Evolutionary conservation across 2,797 vertebrate genomes (phyloP).

Genomic region (Pseudochaenichthys georgianus): DNA sequence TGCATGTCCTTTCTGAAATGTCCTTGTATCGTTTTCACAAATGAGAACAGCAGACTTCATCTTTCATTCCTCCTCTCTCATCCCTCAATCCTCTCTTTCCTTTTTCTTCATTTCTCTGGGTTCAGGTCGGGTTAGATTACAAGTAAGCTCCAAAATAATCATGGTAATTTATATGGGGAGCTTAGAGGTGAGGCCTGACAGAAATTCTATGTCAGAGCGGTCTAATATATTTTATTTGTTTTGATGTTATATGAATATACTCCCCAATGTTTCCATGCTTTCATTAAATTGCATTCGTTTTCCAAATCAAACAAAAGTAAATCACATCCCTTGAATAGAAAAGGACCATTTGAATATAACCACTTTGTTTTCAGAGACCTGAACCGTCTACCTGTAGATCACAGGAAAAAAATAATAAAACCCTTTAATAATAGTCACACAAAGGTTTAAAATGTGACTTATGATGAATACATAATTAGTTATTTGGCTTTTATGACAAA

Average conservation of each 20-base stretch:
- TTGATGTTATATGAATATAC: constrained; percentile 20
- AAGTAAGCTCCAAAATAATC: constrained; percentile 56
- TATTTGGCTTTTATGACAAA: constrained; percentile 33
- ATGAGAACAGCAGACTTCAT: constrained; percentile 61
- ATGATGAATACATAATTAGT: constrained; percentile 36
- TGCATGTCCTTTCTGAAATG: constrained; percentile 5
- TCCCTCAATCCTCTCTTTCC: constrained; percentile 25
- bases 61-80: constrained; percentile 34
- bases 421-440: constrained; percentile 1
- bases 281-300: neutral
- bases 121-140: constrained; percentile 49
- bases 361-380: neutral
- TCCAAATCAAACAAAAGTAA: constrained; percentile 13
- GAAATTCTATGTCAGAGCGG: constrained; percentile 28
- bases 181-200: constrained; percentile 11
- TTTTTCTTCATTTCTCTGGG: constrained; percentile 40
- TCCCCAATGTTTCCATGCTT: neutral
- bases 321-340: neutral
- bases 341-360: neutral
- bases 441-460: constrained; percentile 9
- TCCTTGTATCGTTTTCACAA: constrained; percentile 42
- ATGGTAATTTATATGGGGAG: constrained; percentile 41
- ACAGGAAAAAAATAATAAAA: neutral
- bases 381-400: neutral
- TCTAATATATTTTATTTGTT: constrained; percentile 43